Evolutionary conservation across 2,888 invertebrate species (phyloP), one percentile per base, ranked within the genome.

Genomic region (Nebria salina): DNA sequence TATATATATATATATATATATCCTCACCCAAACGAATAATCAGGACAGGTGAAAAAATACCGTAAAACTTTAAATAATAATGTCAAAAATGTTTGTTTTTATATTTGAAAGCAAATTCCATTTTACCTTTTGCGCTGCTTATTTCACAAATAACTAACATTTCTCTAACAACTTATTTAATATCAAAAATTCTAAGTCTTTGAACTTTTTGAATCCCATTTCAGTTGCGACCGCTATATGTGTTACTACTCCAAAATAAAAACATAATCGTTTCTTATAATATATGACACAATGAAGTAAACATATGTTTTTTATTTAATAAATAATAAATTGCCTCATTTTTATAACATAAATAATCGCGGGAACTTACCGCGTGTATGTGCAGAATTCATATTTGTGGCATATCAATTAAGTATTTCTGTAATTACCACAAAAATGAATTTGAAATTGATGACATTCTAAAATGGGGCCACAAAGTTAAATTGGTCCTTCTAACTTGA

Each of bases 31-130:
- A 54, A 8, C 54, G 13, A 54, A 54, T 11, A 54, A 54, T 54
- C 54, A 77, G 77, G 77, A 72, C 34, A 77, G 77, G 77, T 25
- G n/a, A 68, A 25, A 54, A 54, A 54, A 11, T 8, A 54, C 13
- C 54, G 54, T 54, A 66, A n/a, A 66, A 78, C 43, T 66, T 74
- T 66, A 74, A 79, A 79, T 79, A 79, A 75, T 68, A 75, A 75
- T 64, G 74, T 72, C 80, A 72, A 80, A 80, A 80, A 73, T 41
- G 73, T 80, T 75, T 75, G 75, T 68, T 75, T 74, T 80, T 80
- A 80, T 80, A 80, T 80, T 80, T 80, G 65, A 78, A 80, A 80
- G 80, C 80, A 80, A 80, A 34, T 75, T 75, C 75, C 80, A 80
- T 68, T 54, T 64, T 75, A 80, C 80, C 75, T 65, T 80, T 75